Evolutionary conservation across 2,888 invertebrate species (phyloP).

Genomic region (Nomada flava): DNA sequence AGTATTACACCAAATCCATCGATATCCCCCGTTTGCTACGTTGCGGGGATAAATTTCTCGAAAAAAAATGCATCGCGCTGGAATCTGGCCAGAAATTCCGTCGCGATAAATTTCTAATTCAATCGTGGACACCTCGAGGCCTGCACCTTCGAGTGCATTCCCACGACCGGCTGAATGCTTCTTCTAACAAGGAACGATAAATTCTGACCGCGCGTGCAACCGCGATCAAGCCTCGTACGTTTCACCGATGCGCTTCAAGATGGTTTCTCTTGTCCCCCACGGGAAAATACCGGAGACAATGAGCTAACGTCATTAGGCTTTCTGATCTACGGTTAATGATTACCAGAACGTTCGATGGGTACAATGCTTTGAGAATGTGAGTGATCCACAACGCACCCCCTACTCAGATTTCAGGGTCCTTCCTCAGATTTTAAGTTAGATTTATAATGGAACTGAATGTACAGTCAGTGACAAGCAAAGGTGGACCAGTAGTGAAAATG

Average conservation of each 20-base stretch:
- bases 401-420: too few relatives aligned
- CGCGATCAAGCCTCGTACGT: slow-evolving; percentile 26
- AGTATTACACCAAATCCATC: neutral
- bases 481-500: too few relatives aligned
- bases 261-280: slow-evolving; percentile 50
- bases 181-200: slow-evolving; percentile 61
- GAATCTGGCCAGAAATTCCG: neutral
- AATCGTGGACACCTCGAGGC: slow-evolving; percentile 8
- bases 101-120: slow-evolving; percentile 11
- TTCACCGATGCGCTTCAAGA: slow-evolving; percentile 27
- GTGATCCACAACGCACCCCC: neutral
- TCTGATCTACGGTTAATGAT: neutral
- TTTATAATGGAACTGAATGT: too few relatives aligned
- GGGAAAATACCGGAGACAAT: slow-evolving; percentile 45
- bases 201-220: slow-evolving; percentile 45
- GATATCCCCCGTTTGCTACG: neutral
- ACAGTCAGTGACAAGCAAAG: too few relatives aligned
- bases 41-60: neutral
- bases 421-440: too few relatives aligned
- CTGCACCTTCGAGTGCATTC: slow-evolving; percentile 31
- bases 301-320: slow-evolving; percentile 1
- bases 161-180: slow-evolving; percentile 46
- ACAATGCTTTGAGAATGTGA: neutral
- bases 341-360: neutral
- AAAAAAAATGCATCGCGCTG: neutral